phyloP scores from a whole-genome alignment of 2,888 invertebrate genomes.

The Dryocosmus kuriphilus region DNA sequence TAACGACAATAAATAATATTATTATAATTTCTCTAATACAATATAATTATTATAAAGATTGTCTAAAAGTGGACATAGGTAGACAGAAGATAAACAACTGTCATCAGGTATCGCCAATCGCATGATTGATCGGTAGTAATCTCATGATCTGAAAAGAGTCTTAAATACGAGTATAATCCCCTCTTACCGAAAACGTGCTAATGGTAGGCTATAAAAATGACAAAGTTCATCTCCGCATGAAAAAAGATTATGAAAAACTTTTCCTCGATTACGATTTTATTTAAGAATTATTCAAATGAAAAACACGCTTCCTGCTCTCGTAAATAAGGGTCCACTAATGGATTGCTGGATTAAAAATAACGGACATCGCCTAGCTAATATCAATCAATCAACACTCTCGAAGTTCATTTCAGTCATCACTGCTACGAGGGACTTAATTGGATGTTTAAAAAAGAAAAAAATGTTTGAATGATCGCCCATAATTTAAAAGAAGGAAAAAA shows the following conservation, averaged over 20 bases:
- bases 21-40: no score
- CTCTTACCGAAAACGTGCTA: conserved; percentile 11
- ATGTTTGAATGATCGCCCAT: not conserved
- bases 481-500: not conserved
- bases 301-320: not conserved
- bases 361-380: not conserved
- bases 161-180: not conserved
- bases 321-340: not conserved
- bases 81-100: not conserved
- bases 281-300: not conserved
- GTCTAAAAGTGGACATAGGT: not conserved
- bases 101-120: not conserved
- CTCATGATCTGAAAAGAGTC: conserved; percentile 18
- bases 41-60: not conserved
- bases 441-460: not conserved
- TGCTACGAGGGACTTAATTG: not conserved
- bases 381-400: not conserved
- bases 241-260: not conserved
- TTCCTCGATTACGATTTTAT: not conserved
- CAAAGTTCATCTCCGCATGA: not conserved
- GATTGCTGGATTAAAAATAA: not conserved
- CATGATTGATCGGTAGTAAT: not conserved
- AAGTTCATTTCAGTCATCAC: not conserved
- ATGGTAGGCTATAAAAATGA: not conserved
- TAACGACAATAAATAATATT: no score